A percentile compares a stretch with the other conserved stretches of the same genome.
phyloP scores from a whole-genome alignment of 2,888 invertebrate genomes.

The Apantesis nais region DNA sequence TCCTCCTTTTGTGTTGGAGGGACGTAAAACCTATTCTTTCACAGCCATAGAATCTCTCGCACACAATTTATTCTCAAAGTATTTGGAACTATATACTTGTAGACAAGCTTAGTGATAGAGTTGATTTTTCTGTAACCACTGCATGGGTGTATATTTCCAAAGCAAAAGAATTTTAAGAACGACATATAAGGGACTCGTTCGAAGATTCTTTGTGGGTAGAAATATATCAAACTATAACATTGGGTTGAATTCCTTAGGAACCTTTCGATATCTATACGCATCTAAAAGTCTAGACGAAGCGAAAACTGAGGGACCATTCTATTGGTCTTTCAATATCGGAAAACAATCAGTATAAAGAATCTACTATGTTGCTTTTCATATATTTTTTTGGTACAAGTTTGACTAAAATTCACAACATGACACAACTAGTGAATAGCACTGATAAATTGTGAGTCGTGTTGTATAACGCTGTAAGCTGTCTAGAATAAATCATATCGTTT shows the following conservation, averaged over 20 bases:
- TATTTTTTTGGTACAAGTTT: not conserved
- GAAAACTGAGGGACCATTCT: not conserved
- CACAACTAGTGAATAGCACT: not conserved
- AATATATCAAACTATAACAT: constrained; percentile 1
- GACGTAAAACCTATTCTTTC: too few species aligned
- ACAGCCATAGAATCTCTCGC: too few species aligned
- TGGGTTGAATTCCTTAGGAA: not conserved
- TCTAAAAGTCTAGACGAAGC: constrained; percentile 1
- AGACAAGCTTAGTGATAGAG: not conserved
- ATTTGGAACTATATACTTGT: too few species aligned
- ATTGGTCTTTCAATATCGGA: constrained; percentile 1
- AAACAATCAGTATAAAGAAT: not conserved
- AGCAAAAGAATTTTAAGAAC: not conserved
- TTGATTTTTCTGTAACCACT: not conserved
- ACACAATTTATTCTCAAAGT: too few species aligned
- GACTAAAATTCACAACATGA: not conserved
- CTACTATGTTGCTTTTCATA: not conserved
- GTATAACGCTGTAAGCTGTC: not conserved
- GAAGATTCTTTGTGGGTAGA: not conserved
- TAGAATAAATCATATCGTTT: not conserved
- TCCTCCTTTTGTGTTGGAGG: too few species aligned
- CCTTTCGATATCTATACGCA: not conserved
- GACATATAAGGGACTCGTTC: not conserved
- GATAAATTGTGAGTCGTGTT: not conserved
- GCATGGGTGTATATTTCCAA: not conserved